Evolutionary conservation across 2,113 vertebrate genomes (phyloP).

Genomic region (Puffinus mauretanicus): DNA sequence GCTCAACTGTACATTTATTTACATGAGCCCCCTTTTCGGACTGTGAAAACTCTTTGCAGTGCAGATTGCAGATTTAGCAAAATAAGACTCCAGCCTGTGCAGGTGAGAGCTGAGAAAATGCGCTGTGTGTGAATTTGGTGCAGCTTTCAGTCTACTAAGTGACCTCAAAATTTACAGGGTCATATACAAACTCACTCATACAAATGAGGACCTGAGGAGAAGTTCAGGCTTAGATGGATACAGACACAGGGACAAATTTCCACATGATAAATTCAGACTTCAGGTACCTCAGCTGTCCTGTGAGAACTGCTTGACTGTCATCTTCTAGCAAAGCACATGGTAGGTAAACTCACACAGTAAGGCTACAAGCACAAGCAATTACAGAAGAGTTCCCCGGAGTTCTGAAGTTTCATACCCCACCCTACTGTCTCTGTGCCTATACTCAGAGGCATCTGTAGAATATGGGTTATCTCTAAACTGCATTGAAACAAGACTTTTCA

Average conservation of each 20-base stretch:
- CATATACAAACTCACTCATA: background rate
- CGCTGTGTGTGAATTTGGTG: background rate
- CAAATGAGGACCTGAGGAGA: background rate
- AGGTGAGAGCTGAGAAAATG: background rate
- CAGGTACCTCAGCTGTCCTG: background rate
- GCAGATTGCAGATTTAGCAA: background rate
- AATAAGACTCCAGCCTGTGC: background rate
- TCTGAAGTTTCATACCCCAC: background rate
- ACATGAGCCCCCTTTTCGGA: background rate
- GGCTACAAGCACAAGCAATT: background rate
- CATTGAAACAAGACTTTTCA: background rate
- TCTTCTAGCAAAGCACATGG: background rate
- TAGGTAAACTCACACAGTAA: background rate
- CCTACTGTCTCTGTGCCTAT: background rate
- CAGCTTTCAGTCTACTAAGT: background rate
- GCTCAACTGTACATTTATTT: background rate
- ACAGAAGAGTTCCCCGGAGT: background rate
- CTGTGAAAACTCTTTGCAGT: background rate
- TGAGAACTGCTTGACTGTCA: background rate
- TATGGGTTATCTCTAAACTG: background rate
- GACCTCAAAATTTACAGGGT: background rate
- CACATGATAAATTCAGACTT: rapidly evolving
- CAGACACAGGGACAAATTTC: background rate
- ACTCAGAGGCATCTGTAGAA: background rate
- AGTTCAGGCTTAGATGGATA: background rate